phyloP scores from a whole-genome alignment of 1,140 invertebrate genomes.

The Micrasema minimum region DNA sequence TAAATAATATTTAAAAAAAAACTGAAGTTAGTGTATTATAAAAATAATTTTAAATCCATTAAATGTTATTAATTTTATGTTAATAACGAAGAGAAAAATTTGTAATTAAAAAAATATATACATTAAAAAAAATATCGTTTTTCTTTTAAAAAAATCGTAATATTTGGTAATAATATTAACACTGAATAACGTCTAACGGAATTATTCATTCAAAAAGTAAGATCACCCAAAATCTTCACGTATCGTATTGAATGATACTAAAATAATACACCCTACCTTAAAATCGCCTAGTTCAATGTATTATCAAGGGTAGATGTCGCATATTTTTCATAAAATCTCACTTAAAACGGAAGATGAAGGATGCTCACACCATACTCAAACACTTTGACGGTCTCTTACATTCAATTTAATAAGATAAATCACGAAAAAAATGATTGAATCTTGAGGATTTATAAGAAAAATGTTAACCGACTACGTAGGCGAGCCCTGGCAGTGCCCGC shows the following conservation, averaged over 20 bases:
- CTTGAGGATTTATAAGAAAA: slow-evolving; percentile 27
- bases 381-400: neutral
- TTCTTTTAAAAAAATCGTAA: too few species aligned
- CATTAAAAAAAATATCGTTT: too few species aligned
- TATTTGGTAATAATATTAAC: too few species aligned
- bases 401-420: slow-evolving; percentile 21
- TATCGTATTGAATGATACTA: slow-evolving; percentile 3
- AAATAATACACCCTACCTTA: slow-evolving; percentile 23
- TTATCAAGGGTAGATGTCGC: neutral
- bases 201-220: too few species aligned
- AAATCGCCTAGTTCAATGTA: neutral
- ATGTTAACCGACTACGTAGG: slow-evolving; percentile 32
- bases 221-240: neutral
- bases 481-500: slow-evolving; percentile 34
- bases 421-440: neutral
- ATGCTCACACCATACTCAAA: neutral
- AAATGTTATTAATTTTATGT: too few species aligned
- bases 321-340: slow-evolving; percentile 23
- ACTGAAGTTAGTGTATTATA: too few species aligned
- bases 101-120: too few species aligned
- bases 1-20: too few species aligned
- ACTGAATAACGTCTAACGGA: too few species aligned
- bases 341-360: neutral
- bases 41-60: too few species aligned
- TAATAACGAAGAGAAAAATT: too few species aligned